Evolutionary conservation across 2,113 vertebrate genomes (phyloP).

Genomic region (Semnornis frantzii): DNA sequence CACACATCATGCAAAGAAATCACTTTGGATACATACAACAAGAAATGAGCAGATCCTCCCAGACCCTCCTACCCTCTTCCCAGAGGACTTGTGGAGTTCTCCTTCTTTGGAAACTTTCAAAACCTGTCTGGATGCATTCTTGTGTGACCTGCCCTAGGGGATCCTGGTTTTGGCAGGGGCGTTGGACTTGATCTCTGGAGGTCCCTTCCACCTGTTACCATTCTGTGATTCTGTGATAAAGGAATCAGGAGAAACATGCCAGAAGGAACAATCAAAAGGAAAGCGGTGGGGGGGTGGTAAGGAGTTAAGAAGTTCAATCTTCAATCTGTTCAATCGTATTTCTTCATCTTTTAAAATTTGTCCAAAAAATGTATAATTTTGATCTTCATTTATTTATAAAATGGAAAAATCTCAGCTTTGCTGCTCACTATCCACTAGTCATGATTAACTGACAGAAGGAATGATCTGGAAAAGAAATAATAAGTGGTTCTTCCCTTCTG

Average conservation of each 20-base stretch:
- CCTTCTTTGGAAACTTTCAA: too few species aligned
- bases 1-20: neutral
- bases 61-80: neutral
- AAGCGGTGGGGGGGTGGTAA: too few species aligned
- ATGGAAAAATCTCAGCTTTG: neutral
- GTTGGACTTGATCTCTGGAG: too few species aligned
- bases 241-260: neutral
- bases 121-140: too few species aligned
- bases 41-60: neutral
- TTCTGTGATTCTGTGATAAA: neutral
- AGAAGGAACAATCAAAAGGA: neutral
- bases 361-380: neutral
- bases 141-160: too few species aligned
- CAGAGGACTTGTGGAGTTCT: too few species aligned
- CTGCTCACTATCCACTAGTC: neutral
- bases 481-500: neutral
- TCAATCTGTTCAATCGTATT: neutral
- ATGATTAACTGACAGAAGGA: slow-evolving; percentile 1
- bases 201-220: too few species aligned
- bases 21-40: accelerated
- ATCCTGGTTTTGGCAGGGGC: too few species aligned
- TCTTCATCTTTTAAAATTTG: neutral
- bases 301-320: neutral
- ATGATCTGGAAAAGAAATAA: neutral
- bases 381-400: neutral